Evolutionary conservation across 2,888 invertebrate genomes (phyloP), one percentile per base, ranked within the genome.

Genomic region (Caenorhabditis japonica): DNA sequence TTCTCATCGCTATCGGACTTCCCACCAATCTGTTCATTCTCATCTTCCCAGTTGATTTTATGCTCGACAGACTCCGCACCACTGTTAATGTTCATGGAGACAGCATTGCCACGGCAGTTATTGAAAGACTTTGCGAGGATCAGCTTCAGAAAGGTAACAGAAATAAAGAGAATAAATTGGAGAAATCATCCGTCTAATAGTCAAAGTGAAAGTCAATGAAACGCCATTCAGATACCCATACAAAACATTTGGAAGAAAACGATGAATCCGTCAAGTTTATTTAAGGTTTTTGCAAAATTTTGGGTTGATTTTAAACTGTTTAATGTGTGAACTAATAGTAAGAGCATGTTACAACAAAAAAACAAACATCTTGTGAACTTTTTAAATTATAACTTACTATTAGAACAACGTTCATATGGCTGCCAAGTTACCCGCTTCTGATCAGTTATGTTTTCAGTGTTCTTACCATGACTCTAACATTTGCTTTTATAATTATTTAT

Each of bases 31-130:
- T 89, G 76, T 88, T 89, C 80, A 88, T 88, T 30, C 85, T 89
- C 30, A 89, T 89, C 73, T 84, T 89, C 41, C 89, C 89, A 46
- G 88, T 89, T 36, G 89, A 89, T 79, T 89, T 89, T 88, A 88
- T 89, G 83, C 80, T 89, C 51, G 90, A 90, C 81, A 88, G 82
- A 72, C 73, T 82, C 21, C 55, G 84, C 39, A 84, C 84, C 3
- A 82, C 80, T 19, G 81, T 84, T n/a, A 84, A 84, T 62, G 84
- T 84, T n/a, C 82, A 81, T 58, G 84, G 83, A 19, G 84, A 84
- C 72, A 77, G 76, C 39, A 81, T 83, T 41, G 84, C 82, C 0
- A 80, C 83, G 1, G 83, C 81, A 0, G 76, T 83, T 1, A 83
- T 84, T 46, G 80, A 78, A 30, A 70, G 78, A 62, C 60, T 83